Conservation (phyloP, 2,113 vertebrate genomes). For the Lasiurus cinereus region DNA sequence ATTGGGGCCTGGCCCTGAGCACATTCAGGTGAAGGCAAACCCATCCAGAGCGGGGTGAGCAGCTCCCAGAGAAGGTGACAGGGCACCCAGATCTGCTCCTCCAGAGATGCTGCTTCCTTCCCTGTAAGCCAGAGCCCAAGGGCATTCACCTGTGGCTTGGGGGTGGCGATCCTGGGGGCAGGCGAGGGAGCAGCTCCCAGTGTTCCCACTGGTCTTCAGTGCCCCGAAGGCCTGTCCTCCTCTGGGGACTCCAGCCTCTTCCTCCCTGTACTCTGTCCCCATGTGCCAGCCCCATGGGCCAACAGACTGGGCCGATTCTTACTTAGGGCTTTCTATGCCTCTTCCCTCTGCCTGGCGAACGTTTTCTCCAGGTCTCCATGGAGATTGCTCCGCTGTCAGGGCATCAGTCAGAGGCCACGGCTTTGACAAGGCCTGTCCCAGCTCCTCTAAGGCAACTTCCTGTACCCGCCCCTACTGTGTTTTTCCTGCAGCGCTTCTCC, state of each 20-base stretch:
- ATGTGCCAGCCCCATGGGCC: background rate
- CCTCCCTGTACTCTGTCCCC: no score
- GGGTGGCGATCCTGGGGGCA: background rate
- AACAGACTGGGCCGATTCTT: background rate
- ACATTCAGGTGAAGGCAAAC: no score
- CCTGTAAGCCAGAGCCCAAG: background rate
- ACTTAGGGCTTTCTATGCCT: background rate
- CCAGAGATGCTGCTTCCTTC: background rate
- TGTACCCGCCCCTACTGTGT: background rate
- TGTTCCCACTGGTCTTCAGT: background rate
- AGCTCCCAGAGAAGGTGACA: background rate
- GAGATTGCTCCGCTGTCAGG: no score
- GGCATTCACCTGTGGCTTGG: background rate
- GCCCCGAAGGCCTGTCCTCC: background rate
- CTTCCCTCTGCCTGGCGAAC: background rate
- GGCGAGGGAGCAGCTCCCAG: background rate
- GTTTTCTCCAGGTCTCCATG: background rate
- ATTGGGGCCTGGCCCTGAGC: background rate
- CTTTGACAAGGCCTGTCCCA: background rate
- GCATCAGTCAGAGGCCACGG: background rate
- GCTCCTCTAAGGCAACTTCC: no score
- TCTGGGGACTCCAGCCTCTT: background rate
- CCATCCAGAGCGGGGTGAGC: rapidly evolving
- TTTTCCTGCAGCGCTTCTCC: background rate
- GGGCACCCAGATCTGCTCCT: background rate